Conservation (phyloP, 2,113 vertebrate genomes). For the Engraulis encrasicolus region DNA sequence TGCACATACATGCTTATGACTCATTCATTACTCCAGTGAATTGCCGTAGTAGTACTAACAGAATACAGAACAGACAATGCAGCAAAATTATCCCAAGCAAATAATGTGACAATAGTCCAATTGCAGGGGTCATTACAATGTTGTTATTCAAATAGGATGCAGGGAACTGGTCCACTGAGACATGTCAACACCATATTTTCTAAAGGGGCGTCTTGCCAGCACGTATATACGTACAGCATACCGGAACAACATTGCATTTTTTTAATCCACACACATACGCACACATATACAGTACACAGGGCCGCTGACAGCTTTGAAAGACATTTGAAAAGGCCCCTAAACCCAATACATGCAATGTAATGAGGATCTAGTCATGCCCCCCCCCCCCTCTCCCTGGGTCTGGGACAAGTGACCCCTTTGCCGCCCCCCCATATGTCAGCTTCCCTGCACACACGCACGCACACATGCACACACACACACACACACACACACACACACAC, state of each 20-base stretch:
- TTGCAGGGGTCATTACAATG: background rate
- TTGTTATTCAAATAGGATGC: conserved; percentile 13
- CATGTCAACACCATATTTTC: background rate
- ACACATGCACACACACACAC: conserved; percentile 23
- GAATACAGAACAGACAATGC: conserved; percentile 6
- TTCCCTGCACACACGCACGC: background rate
- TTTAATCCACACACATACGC: background rate
- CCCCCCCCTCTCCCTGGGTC: too few relatives aligned
- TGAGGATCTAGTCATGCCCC: too few relatives aligned
- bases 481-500: background rate
- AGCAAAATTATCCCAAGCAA: background rate
- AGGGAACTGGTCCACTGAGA: background rate
- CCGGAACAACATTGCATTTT: background rate
- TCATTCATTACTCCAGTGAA: conserved; percentile 13
- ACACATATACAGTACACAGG: conserved; percentile 17
- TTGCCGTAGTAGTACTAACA: background rate
- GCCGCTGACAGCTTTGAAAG: too few relatives aligned
- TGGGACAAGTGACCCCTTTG: too few relatives aligned
- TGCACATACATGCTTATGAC: background rate
- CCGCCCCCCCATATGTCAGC: too few relatives aligned
- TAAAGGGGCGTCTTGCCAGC: background rate
- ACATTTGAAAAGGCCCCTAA: too few relatives aligned
- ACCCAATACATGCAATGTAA: too few relatives aligned
- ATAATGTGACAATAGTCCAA: conserved; percentile 11
- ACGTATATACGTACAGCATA: background rate